Base-by-base conservation (phyloP, 2,888 invertebrate genomes). In the Lasioglossum pauxillum region DNA sequence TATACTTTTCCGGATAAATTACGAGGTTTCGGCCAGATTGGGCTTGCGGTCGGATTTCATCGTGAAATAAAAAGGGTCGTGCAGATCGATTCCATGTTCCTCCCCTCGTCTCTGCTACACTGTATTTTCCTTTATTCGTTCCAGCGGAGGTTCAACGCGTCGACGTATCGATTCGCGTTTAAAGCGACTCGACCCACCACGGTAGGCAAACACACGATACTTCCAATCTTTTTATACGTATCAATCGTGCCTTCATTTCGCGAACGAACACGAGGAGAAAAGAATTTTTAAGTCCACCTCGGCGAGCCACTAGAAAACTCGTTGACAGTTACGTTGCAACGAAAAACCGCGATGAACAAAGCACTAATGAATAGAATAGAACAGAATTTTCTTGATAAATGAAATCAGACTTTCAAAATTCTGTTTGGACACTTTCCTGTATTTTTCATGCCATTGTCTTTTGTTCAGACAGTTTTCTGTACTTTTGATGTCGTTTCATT, bases 1-100 rank as follows among this genome's bases (percentile, higher is more conserved):
- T 77, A 86, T 88, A 90, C 89, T 88, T 91, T 89, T 80, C 81
- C 79, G 77, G 80, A 80, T 83, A 86, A 91, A 90, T 89, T 89
- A 88, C 88, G 85, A 84, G 82, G 79, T 83, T 89, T 86, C 67
- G 86, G 53, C 53, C 75, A 67, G 84, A 89, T 88, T 79, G 86
- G 72, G 38, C 77, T 78, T 83, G 89, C 84, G 89, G 84, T 89
- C 71, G 83, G 80, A 80, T 89, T 83, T 84, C 86, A 80, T 89
- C 80, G 84, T 89, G 83, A 89, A 89, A 89, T 89, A 86, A 89
- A 89, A 89, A 89, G 82, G 82, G 78, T 88, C 79, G 82, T 71
- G 49, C 78, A 31, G 77, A 82, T 80, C 82, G 79, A 82, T 85
- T 78, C 82, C 69, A 78, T 80, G 81, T 60, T 64, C 38, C 78